Percentiles rank a stretch among this genome's conserved stretches.
phyloP scores from a whole-genome alignment of 2,113 vertebrate species.

The Colossoma macropomum region DNA sequence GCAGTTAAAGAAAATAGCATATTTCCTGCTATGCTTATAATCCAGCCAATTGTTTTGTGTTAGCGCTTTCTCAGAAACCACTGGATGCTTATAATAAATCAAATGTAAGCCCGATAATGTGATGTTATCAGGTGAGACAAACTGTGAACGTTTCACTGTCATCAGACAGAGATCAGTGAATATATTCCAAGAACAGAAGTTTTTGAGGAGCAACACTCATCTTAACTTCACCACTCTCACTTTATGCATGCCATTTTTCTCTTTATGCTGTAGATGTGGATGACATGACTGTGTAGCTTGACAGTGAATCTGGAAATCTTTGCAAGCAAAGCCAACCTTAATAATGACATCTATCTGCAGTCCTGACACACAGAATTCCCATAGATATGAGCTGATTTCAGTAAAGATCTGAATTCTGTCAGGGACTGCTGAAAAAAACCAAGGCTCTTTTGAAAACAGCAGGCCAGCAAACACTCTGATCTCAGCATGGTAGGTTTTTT shows the following conservation, averaged over 20 bases:
- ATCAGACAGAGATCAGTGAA: conserved; percentile 62
- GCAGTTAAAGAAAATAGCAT: neutral
- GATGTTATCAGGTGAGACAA: neutral
- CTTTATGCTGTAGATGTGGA: conserved; percentile 49
- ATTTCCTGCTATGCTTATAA: neutral
- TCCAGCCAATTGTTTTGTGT: neutral
- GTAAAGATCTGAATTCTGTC: conserved; percentile 60
- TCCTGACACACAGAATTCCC: conserved; percentile 27
- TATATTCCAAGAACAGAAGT: conserved; percentile 53
- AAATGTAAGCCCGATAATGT: too few relatives aligned
- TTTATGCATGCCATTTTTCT: conserved; percentile 62
- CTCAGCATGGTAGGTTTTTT: conserved; percentile 36
- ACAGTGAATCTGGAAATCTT: conserved; percentile 35
- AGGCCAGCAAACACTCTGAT: conserved; percentile 53
- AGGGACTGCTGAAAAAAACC: neutral
- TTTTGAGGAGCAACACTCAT: conserved; percentile 50
- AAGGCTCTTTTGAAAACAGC: conserved; percentile 22
- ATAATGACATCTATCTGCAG: conserved; percentile 62
- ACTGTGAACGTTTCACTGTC: neutral
- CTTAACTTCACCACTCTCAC: conserved; percentile 58
- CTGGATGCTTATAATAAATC: too few relatives aligned
- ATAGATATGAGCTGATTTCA: conserved; percentile 68
- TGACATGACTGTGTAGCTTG: conserved; percentile 59
- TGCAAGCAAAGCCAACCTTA: conserved; percentile 43
- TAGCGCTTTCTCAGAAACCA: neutral